A percentile compares a stretch with the other conserved stretches of the same genome.
Evolutionary conservation across 2,888 invertebrate species (phyloP).

Genomic region (Epistrophella euchroma): DNA sequence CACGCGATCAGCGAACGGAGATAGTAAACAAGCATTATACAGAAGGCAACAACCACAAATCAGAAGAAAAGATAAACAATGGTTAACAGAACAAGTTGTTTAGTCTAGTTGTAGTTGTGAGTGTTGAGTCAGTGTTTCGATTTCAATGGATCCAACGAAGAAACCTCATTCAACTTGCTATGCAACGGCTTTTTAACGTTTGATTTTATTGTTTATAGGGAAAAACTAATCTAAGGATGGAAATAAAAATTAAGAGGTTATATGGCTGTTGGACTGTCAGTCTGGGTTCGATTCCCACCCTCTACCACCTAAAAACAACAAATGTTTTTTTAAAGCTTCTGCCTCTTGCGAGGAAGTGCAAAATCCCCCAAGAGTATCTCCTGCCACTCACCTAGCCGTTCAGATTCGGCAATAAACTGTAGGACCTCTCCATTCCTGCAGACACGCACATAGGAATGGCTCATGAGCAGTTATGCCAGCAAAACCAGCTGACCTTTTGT

Average conservation of each 20-base stretch:
- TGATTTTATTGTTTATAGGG: background rate
- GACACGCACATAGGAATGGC: too few relatives aligned
- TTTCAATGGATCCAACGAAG: background rate
- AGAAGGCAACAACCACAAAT: constrained; percentile 52
- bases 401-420: too few relatives aligned
- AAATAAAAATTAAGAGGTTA: background rate
- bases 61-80: constrained; percentile 36
- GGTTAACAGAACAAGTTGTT: constrained; percentile 61
- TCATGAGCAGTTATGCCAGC: too few relatives aligned
- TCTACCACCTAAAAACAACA: too few relatives aligned
- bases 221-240: background rate
- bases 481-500: too few relatives aligned
- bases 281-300: too few relatives aligned
- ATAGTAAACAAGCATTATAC: constrained; percentile 30
- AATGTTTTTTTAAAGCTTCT: too few relatives aligned
- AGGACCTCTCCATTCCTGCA: too few relatives aligned
- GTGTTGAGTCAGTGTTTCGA: constrained; percentile 21
- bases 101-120: constrained; percentile 8
- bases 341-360: too few relatives aligned
- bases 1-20: constrained; percentile 64
- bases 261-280: too few relatives aligned
- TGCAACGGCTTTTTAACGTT: background rate
- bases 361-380: too few relatives aligned
- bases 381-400: too few relatives aligned
- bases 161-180: background rate